Evolutionary conservation across 1,140 invertebrate species (phyloP).

Genomic region (Batillaria attramentaria): DNA sequence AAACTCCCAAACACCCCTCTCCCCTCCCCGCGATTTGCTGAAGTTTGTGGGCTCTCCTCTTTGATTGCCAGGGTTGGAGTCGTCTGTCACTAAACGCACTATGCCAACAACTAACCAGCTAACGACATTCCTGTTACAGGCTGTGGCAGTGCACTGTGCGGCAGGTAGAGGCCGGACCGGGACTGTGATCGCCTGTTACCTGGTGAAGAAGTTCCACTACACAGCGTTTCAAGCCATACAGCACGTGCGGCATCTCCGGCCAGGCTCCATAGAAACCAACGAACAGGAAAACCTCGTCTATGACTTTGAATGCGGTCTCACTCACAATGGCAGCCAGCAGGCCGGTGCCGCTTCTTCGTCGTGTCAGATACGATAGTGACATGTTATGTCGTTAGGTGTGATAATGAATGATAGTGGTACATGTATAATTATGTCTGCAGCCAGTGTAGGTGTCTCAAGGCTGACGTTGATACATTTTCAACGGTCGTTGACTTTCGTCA

Average conservation of each 20-base stretch:
- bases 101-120: not conserved
- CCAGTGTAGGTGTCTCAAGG: no score
- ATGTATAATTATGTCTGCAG: no score
- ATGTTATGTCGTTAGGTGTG: no score
- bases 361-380: not conserved
- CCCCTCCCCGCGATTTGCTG: no score
- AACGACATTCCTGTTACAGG: conserved; percentile 69
- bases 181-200: conserved; percentile 81
- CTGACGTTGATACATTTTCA: no score
- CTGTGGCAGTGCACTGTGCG: conserved; percentile 80
- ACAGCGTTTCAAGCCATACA: conserved; percentile 78
- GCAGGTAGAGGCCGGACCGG: conserved; percentile 80
- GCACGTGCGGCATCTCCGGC: conserved; percentile 76
- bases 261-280: conserved; percentile 80
- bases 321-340: no score
- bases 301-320: conserved; percentile 74
- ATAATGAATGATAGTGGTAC: no score
- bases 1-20: no score
- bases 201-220: conserved; percentile 77
- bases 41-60: no score
- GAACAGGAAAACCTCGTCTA: conserved; percentile 78
- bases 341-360: not conserved
- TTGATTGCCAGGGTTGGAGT: not conserved
- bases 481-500: no score
- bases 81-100: not conserved